phyloP scores from a whole-genome alignment of 2,888 invertebrate species.

The Volucella inflata region DNA sequence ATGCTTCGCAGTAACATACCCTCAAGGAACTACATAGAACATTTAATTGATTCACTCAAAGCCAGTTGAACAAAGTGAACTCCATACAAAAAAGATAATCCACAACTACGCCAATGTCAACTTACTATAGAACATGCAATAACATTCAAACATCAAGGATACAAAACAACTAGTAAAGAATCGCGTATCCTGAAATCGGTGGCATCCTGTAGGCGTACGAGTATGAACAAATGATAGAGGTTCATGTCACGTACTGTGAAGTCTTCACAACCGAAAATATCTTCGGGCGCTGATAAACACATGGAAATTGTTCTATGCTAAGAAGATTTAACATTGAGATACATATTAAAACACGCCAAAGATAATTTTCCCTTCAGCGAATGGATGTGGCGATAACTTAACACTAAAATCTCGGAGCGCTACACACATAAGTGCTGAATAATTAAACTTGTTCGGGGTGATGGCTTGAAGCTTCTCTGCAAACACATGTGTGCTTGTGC shows the following conservation, averaged over 20 bases:
- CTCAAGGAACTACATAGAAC: background rate
- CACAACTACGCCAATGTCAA: slow-evolving; percentile 53
- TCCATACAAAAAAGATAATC: slow-evolving; percentile 38
- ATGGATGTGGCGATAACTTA: slow-evolving; percentile 65
- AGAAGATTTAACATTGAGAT: slow-evolving; percentile 55
- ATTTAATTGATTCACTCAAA: slow-evolving; percentile 21
- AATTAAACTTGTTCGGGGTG: slow-evolving; percentile 68
- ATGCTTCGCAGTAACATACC: background rate
- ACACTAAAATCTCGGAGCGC: slow-evolving; percentile 70
- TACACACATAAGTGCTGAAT: slow-evolving; percentile 69
- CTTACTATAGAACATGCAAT: slow-evolving; percentile 68
- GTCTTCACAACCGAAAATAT: slow-evolving; percentile 56
- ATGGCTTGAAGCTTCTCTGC: slow-evolving; percentile 25
- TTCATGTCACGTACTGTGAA: slow-evolving; percentile 59
- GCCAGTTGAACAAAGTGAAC: slow-evolving; percentile 39
- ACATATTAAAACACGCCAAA: slow-evolving; percentile 64
- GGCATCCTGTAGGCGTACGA: slow-evolving; percentile 62
- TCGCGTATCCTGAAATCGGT: slow-evolving; percentile 64
- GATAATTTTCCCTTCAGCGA: slow-evolving; percentile 71
- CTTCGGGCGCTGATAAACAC: slow-evolving; percentile 51
- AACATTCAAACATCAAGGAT: slow-evolving; percentile 64
- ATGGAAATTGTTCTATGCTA: slow-evolving; percentile 32
- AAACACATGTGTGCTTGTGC: slow-evolving; percentile 46
- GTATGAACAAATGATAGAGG: slow-evolving; percentile 59
- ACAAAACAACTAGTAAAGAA: slow-evolving; percentile 58